Conservation (phyloP, 37 sponge, comb jelly and placozoan genomes). For the Ianthella basta region DNA sequence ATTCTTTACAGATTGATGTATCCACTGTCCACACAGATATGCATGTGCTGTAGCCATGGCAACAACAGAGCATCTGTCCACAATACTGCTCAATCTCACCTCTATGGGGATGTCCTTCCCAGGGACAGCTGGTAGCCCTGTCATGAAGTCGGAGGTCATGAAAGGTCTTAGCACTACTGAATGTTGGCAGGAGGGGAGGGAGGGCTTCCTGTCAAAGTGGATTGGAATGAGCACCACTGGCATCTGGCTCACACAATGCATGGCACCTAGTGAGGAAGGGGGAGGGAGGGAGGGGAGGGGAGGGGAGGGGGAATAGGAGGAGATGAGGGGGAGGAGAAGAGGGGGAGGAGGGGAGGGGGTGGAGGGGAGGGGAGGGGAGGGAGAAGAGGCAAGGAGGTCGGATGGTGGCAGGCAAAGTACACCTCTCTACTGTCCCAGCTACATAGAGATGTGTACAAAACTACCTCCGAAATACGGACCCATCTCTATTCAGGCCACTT, state of each 20-base stretch:
- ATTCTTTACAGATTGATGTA: too few relatives aligned
- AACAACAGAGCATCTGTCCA: background rate
- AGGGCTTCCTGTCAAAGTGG: conserved; percentile 76
- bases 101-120: conserved; percentile 69
- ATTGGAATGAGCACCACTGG: conserved; percentile 86
- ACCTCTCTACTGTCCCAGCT: too few relatives aligned
- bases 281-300: background rate
- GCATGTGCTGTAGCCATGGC: background rate
- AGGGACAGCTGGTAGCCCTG: conserved; percentile 83
- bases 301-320: background rate
- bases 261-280: conserved; percentile 40
- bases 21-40: background rate
- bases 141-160: conserved; percentile 94
- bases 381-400: too few relatives aligned
- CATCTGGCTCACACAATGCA: conserved; percentile 80
- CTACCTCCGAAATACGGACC: too few relatives aligned
- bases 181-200: conserved; percentile 63
- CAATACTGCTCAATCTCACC: conserved; percentile 23
- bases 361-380: background rate
- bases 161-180: conserved; percentile 85
- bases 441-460: too few relatives aligned
- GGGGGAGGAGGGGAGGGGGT: background rate
- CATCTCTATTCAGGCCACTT: too few relatives aligned
- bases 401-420: too few relatives aligned
- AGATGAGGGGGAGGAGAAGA: background rate